Evolutionary conservation across 2,888 invertebrate species (phyloP).

Genomic region (Alloplasta piceator): DNA sequence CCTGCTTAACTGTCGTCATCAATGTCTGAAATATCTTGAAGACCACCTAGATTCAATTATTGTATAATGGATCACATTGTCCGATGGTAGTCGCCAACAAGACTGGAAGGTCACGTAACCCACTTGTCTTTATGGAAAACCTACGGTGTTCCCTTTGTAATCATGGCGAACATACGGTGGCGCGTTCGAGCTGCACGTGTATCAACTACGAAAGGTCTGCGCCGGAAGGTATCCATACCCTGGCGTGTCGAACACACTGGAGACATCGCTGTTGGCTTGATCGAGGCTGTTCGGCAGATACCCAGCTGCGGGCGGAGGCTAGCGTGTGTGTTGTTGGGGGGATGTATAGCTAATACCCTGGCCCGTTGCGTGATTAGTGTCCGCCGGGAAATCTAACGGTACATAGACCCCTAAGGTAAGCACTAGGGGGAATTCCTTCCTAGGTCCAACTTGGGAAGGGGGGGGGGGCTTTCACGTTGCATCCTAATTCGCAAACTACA

Average conservation of each 20-base stretch:
- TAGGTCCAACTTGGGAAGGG: slow-evolving; percentile 34
- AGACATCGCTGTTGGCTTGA: slow-evolving; percentile 71
- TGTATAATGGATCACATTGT: too few relatives aligned
- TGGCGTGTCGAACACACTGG: slow-evolving; percentile 71
- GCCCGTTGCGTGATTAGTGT: slow-evolving; percentile 79
- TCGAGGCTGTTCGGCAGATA: slow-evolving; percentile 58
- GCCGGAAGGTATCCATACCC: slow-evolving; percentile 45
- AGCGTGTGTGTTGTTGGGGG: slow-evolving; percentile 68
- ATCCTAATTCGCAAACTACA: slow-evolving; percentile 51
- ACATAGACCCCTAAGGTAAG: slow-evolving; percentile 75
- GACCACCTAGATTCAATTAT: too few relatives aligned
- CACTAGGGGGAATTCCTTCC: slow-evolving; percentile 45
- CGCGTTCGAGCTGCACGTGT: slow-evolving; percentile 33
- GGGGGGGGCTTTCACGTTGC: slow-evolving; percentile 62
- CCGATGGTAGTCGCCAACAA: slow-evolving; percentile 31
- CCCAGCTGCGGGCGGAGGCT: slow-evolving; percentile 42
- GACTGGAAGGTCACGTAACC: neutral
- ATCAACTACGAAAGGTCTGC: slow-evolving; percentile 36
- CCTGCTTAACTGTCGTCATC: too few relatives aligned
- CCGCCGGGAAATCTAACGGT: slow-evolving; percentile 80
- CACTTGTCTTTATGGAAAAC: neutral
- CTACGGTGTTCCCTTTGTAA: slow-evolving; percentile 40
- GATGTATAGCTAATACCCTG: slow-evolving; percentile 75
- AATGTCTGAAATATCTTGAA: too few relatives aligned
- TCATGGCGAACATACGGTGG: slow-evolving; percentile 33